phyloP scores from a whole-genome alignment of 2,113 vertebrate genomes.

The Lepidothrix coronata region DNA sequence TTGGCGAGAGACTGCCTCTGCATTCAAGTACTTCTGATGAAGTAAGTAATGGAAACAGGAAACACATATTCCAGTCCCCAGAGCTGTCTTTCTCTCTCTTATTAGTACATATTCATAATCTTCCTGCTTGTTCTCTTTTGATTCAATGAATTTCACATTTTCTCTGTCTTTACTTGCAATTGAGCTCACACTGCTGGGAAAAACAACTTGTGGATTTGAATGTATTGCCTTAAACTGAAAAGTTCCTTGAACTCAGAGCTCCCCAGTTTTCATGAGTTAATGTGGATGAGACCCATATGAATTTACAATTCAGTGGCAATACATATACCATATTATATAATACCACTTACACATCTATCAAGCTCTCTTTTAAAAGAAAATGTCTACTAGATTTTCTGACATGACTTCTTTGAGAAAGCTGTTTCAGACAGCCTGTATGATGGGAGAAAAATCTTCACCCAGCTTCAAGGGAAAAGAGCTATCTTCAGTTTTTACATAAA shows the following conservation, averaged over 20 bases:
- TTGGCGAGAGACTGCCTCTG: constrained; percentile 3
- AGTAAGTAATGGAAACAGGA: constrained; percentile 50
- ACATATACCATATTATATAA: background rate
- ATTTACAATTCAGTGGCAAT: background rate
- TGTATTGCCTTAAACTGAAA: background rate
- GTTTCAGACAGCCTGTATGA: background rate
- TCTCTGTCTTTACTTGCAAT: background rate
- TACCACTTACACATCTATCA: background rate
- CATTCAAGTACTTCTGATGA: constrained; percentile 19
- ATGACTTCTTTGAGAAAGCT: background rate
- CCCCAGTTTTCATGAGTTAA: background rate
- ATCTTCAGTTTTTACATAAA: background rate
- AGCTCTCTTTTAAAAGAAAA: background rate
- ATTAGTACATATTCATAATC: constrained; percentile 31
- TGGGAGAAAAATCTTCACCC: background rate
- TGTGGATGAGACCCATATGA: background rate
- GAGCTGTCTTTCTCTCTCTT: constrained; percentile 7
- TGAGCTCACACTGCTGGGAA: background rate
- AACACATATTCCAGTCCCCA: constrained; percentile 23
- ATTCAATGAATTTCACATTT: constrained; percentile 7
- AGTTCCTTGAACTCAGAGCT: background rate
- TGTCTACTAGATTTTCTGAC: background rate
- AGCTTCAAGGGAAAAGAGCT: background rate
- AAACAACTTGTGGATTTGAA: background rate
- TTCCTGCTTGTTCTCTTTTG: background rate